Evolutionary conservation across 1,140 invertebrate species (phyloP).

Genomic region (Drosophila kepulauana): DNA sequence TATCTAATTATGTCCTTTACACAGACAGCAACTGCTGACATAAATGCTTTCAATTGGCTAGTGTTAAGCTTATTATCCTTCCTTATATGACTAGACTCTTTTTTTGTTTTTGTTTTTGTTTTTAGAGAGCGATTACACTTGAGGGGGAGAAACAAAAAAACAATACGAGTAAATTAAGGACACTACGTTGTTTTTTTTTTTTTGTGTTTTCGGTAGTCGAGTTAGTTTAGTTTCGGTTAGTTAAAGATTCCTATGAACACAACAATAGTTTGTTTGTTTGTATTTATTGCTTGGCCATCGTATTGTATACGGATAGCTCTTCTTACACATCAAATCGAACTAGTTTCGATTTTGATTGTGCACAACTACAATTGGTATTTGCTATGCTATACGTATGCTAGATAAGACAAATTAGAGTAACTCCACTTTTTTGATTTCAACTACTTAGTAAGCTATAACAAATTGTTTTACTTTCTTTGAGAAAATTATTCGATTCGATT

Average conservation of each 20-base stretch:
- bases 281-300: constrained; percentile 42
- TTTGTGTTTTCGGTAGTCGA: not conserved
- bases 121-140: constrained; percentile 43
- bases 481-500: constrained; percentile 55
- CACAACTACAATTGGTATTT: constrained; percentile 48
- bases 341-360: constrained; percentile 14
- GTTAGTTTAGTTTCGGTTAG: constrained; percentile 14
- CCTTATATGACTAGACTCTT: constrained; percentile 44
- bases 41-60: constrained; percentile 79
- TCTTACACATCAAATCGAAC: constrained; percentile 10
- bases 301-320: constrained; percentile 45
- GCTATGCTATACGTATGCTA: constrained; percentile 23
- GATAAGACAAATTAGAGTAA: constrained; percentile 67
- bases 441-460: constrained; percentile 60
- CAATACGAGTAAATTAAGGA: not conserved
- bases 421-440: constrained; percentile 52
- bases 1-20: constrained; percentile 42
- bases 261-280: constrained; percentile 31
- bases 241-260: constrained; percentile 48
- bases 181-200: not conserved
- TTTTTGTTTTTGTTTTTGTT: constrained; percentile 17
- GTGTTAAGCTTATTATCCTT: constrained; percentile 71
- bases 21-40: constrained; percentile 41
- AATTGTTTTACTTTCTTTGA: constrained; percentile 75
- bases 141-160: not conserved